Conservation (phyloP, 1,140 invertebrate species). For the Drosophila quadrilineata region DNA sequence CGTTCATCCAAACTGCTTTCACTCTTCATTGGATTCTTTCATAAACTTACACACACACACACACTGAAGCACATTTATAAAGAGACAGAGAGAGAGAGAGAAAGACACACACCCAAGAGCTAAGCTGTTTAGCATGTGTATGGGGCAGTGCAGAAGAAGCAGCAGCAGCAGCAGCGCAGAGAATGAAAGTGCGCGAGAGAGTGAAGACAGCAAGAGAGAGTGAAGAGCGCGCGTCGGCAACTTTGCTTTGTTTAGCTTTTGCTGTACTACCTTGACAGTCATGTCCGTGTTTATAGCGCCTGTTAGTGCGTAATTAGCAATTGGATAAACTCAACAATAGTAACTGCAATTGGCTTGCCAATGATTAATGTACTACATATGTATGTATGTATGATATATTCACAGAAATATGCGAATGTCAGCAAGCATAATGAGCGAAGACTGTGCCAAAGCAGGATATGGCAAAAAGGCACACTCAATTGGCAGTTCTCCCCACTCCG, state of each 20-base stretch:
- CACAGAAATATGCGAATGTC: too few relatives aligned
- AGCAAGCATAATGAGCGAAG: too few relatives aligned
- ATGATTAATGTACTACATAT: too few relatives aligned
- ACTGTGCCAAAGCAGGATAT: too few relatives aligned
- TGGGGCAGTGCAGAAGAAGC: neutral
- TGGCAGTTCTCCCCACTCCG: too few relatives aligned
- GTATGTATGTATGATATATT: too few relatives aligned
- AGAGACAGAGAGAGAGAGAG: neutral
- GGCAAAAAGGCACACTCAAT: too few relatives aligned
- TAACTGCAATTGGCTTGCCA: too few relatives aligned
- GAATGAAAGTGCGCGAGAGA: conserved; percentile 1
- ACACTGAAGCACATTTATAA: neutral
- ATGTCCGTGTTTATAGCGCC: conserved; percentile 21
- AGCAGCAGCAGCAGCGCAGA: neutral
- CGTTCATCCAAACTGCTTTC: too few relatives aligned
- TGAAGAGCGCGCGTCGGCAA: conserved; percentile 4
- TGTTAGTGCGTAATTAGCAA: conserved; percentile 51
- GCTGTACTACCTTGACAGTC: conserved; percentile 25
- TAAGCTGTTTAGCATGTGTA: conserved; percentile 16
- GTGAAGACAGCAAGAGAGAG: conserved; percentile 3
- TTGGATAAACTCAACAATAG: conserved; percentile 34
- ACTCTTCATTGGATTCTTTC: conserved; percentile 65
- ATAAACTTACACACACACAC: conserved; percentile 30
- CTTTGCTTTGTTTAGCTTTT: conserved; percentile 10
- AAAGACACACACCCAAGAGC: conserved; percentile 2